Evolutionary conservation across 2,888 invertebrate genomes (phyloP), one percentile per base, ranked within the genome.

Genomic region (Lasioglossum oenotherae): DNA sequence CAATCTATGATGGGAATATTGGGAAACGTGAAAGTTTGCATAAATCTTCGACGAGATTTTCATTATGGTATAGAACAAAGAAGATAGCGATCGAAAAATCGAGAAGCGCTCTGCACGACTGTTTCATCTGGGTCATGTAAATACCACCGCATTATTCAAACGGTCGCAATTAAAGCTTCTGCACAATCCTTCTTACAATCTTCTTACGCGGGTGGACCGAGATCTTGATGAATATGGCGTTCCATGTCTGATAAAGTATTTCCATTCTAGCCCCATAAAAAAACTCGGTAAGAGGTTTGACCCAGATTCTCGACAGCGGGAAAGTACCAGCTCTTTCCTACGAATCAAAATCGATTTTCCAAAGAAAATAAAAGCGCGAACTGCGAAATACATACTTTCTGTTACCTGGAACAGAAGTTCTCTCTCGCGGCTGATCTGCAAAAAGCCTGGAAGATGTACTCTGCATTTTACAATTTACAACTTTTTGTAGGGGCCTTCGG

Each of bases 231-330:
- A 60, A 27, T 38, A 75, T 35, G 72, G 75, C 35, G 74, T 46
- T 74, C 76, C 71, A 4, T 23, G 8, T 4, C 23, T 46, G 57
- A 46, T 46, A 53, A 75, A 79, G 78, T 81, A 81, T 86, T 86
- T 86, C 81, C 81, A 86, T 84, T 78, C 73, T 64, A 31, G 44
- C 46, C 72, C 41, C 41, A 10, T 57, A 74, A 80, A 81, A 81
- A 81, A 60, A 74, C 46, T 67, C 75, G 81, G 78, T 81, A 86
- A 86, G 81, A 81, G 78, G 38, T 73, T 73, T 81, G 85, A 81
- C 85, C 81, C n/a, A 81, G 67, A 86, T 86, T 73, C 71, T 78
- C 72, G 44, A 64, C 83, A 49, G 69, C 38, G 64, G 60, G 60
- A 57, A 69, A 79, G 83, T 73, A 79, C 67, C 57, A 76, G 78